Evolutionary conservation across 2,797 vertebrate genomes (phyloP).

Genomic region (Trematomus bernacchii): DNA sequence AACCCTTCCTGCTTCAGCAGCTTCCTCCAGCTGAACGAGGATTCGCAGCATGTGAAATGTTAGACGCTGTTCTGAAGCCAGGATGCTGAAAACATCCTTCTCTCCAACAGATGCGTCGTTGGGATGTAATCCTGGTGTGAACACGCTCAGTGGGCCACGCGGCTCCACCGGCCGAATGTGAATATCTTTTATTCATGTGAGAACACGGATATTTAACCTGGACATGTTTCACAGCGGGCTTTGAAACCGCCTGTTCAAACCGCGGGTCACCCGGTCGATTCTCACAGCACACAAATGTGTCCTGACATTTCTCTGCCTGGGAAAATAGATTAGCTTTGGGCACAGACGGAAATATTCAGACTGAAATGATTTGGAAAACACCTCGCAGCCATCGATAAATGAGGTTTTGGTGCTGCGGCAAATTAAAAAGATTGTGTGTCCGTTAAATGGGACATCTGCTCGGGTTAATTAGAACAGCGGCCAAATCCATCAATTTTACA

Average conservation of each 20-base stretch:
- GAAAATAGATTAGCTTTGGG: constrained; percentile 31
- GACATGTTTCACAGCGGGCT: not conserved
- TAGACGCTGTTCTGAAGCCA: not conserved
- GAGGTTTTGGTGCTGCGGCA: constrained; percentile 59
- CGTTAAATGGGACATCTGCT: constrained; percentile 43
- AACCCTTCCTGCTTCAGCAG: not conserved
- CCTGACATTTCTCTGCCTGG: not conserved
- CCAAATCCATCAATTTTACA: not conserved
- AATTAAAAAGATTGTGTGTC: constrained; percentile 44
- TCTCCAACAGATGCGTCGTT: constrained; percentile 6
- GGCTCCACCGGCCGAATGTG: not conserved
- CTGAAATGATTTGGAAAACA: constrained; percentile 17
- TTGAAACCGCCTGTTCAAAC: not conserved
- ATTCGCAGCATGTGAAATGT: not conserved
- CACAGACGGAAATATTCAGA: constrained; percentile 36
- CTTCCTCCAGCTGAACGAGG: not conserved
- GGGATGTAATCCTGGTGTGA: not conserved
- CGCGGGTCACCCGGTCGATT: not conserved
- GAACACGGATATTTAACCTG: constrained; percentile 1
- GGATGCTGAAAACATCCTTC: no score
- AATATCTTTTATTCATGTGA: not conserved
- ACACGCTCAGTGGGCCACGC: constrained; percentile 10
- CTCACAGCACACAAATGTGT: not conserved
- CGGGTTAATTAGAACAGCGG: constrained; percentile 33
- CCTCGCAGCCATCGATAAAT: constrained; percentile 50